Conservation (phyloP, 2,797 vertebrate genomes). For the Megaceryle alcyon region DNA sequence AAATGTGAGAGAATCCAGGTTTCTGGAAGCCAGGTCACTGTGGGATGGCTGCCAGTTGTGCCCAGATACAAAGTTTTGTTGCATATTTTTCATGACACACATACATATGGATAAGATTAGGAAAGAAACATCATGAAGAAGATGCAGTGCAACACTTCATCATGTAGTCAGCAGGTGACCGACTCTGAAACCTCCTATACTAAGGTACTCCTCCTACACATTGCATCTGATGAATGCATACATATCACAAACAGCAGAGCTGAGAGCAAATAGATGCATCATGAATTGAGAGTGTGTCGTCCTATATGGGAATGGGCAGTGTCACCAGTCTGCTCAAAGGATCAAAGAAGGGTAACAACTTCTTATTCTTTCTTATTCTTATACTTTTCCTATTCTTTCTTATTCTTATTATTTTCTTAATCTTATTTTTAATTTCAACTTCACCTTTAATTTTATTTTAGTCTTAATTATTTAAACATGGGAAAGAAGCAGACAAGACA, state of each 20-base stretch:
- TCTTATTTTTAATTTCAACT: background rate
- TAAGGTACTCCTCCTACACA: background rate
- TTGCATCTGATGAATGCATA: background rate
- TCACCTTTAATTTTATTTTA: background rate
- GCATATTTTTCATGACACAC: background rate
- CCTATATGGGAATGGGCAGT: accelerated
- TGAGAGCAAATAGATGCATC: background rate
- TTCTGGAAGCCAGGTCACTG: background rate
- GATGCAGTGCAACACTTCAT: background rate
- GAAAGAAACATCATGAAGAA: background rate
- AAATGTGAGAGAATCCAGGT: background rate
- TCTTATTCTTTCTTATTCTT: background rate
- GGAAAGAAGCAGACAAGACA: background rate
- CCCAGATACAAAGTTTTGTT: background rate
- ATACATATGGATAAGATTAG: background rate
- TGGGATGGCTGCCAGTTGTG: background rate
- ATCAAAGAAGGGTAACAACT: background rate
- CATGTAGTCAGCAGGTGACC: background rate
- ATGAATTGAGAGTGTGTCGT: background rate
- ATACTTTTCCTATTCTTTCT: too few relatives aligned
- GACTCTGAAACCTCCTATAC: background rate
- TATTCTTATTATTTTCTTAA: background rate
- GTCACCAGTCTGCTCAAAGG: background rate
- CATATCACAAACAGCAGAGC: background rate
- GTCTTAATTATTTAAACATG: background rate